Base-by-base conservation (phyloP, 2,113 vertebrate species). In the Astur gentilis region DNA sequence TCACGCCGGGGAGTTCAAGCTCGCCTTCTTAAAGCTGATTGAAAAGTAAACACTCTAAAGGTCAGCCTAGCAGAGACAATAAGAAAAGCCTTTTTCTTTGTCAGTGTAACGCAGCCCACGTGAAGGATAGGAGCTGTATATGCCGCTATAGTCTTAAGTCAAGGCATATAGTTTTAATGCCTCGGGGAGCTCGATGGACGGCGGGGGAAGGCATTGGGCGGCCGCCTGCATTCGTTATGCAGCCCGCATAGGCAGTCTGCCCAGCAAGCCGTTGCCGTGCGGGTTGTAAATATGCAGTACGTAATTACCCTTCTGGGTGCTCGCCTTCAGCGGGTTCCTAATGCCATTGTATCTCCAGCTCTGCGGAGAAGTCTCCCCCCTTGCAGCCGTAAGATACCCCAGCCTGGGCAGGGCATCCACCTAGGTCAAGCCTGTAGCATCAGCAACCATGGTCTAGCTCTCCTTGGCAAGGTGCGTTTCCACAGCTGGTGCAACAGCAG, bases 41-140 rank as follows among this genome's bases (percentile, higher is more conserved):
- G 93, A 95, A 97, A 97, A 98, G 97, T 97, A 98, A 98, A 98
- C 97, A 98, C 76, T 75, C 79, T 57, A 97, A 98, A 98, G 98
- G 96, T 98, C 97, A 98, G 85, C 26, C 36, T 62, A 83, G 90
- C 87, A 82, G 90, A 96, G 92, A 96, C 95, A 89, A 96, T 80
- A 92, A 79, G 44, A 89, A 97, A 97, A 96, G 84, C 80, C 89
- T 89, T 32, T 85, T 95, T 85, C 95, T 96, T 84, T 91, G 93
- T 88, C 55, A 58, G 73, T 10, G 38, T 61, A 83, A 83, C 86
- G 54, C 93, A 92, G 86, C 92, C 71, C 75, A 71, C 34, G 66
- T 27, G 83, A 97, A 94, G 86, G 92, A 34, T 10, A 60, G 73
- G 76, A 91, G 72, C 19, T 2, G 85, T 50, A 55, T 2, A 7